Conservation (phyloP, 2,113 vertebrate genomes). For the Electrona antarctica region DNA sequence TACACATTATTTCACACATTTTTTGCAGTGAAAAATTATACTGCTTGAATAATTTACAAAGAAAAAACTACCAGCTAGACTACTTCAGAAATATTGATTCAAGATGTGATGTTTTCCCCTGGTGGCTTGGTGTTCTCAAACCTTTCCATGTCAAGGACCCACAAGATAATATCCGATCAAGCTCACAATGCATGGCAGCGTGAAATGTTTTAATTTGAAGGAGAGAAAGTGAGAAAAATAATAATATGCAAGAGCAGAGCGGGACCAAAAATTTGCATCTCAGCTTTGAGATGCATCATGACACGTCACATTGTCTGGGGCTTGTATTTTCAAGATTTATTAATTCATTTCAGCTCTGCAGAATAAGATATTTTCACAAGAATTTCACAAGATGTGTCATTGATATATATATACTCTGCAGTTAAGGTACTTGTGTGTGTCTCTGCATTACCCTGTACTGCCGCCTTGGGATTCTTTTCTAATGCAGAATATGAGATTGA, state of each 20-base stretch:
- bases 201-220: conserved; percentile 23
- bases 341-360: conserved; percentile 31
- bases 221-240: not conserved
- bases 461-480: conserved; percentile 8
- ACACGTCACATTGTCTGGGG: too few species aligned
- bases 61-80: too few species aligned
- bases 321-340: too few species aligned
- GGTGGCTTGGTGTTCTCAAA: too few species aligned
- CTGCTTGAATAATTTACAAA: too few species aligned
- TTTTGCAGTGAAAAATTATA: too few species aligned
- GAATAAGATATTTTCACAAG: conserved; percentile 29
- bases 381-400: conserved; percentile 26
- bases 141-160: too few species aligned
- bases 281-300: not conserved
- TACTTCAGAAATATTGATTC: too few species aligned
- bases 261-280: not conserved
- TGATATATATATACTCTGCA: conserved; percentile 5
- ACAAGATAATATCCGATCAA: too few species aligned
- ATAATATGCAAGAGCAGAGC: not conserved
- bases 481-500: conserved; percentile 10
- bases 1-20: too few species aligned
- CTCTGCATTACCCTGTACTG: not conserved
- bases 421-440: too few species aligned
- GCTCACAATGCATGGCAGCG: not conserved
- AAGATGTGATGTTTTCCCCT: too few species aligned